Percentiles rank a stretch among this genome's conserved stretches.
Evolutionary conservation across 2,797 vertebrate genomes (phyloP).

Genomic region (Sebastes aleutianus): DNA sequence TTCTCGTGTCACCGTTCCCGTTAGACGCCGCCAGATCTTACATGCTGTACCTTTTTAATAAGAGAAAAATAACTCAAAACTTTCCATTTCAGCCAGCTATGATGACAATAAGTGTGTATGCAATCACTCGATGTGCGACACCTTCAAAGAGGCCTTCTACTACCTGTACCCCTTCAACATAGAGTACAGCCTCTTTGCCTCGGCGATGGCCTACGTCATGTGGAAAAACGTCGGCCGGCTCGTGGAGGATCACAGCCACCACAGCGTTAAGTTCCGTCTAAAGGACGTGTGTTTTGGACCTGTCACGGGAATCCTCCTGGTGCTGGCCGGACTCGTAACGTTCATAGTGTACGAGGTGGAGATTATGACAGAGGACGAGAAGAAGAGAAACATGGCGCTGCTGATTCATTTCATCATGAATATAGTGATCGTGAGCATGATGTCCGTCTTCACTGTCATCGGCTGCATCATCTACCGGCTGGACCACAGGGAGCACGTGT

Average conservation of each 20-base stretch:
- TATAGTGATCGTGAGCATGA: conserved; percentile 84
- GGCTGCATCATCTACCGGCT: conserved; percentile 88
- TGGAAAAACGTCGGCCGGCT: conserved; percentile 93
- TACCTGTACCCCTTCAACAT: conserved; percentile 97
- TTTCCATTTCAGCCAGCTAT: conserved; percentile 61
- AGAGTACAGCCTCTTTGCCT: conserved; percentile 94
- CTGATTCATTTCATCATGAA: conserved; percentile 88
- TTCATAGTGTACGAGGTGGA: conserved; percentile 91
- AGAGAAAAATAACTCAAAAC: background rate
- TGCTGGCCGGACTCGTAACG: conserved; percentile 85
- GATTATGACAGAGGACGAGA: conserved; percentile 72
- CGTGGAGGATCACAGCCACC: conserved; percentile 76
- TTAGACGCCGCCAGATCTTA: background rate
- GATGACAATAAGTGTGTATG: conserved; percentile 77
- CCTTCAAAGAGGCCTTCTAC: conserved; percentile 88
- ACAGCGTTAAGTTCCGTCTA: conserved; percentile 72
- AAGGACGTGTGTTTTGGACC: conserved; percentile 85
- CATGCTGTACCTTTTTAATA: background rate
- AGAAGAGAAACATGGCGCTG: conserved; percentile 73
- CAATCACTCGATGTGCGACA: conserved; percentile 78
- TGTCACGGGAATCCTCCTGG: conserved; percentile 61
- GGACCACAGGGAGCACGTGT: conserved; percentile 87
- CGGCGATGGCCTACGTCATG: conserved; percentile 92
- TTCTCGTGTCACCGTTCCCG: no score
- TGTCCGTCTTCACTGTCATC: conserved; percentile 80